Evolutionary conservation across 2,113 vertebrate species (phyloP), one percentile per base, ranked within the genome.

Genomic region (Megaceryle torquata): DNA sequence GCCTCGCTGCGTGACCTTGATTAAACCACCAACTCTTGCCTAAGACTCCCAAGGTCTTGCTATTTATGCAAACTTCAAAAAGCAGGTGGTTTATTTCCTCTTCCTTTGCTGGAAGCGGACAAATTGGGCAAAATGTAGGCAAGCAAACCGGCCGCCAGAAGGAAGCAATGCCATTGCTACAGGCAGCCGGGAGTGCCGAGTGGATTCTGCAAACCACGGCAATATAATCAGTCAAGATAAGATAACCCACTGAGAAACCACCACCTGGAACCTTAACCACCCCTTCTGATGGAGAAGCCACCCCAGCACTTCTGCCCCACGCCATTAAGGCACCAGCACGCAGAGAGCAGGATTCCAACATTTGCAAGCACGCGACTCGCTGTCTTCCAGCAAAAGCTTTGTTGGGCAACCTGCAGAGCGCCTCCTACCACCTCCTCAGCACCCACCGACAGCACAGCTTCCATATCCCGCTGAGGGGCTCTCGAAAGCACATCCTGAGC

Each of bases 51-150:
- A 2, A 63, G 60, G 46, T 15, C 46, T 46, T 0, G 4, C 48
- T 82, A 24, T 41, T 65, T 3, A 4, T 11, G 22, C 70, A 76
- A 16, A 70, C 84, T 84, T 71, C 33, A 39, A 67, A 67, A 70
- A 76, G 44, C 77, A 85, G 82, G 67, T 87, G 70, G 41, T 50
- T 79, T 54, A 39, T 91, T 95, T 81, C 89, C 89, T 86, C 68
- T 94, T 94, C 88, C 86, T 69, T n/a, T 65, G 8, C 78, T 65
- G 20, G 15, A 8, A 33, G 26, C 1, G 63, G 43, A 48, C 29
- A 71, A 83, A 70, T 1, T 8, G 50, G 29, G 59, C 72, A 87
- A 75, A 85, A 61, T 1, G 19, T 14, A 63, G 85, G 10, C 59
- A 24, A 24, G 12, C 18, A 48, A 39, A 13, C 33, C 2, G 57